Evolutionary conservation across 2,113 vertebrate species (phyloP).

Genomic region (Chaenogobius annularis): DNA sequence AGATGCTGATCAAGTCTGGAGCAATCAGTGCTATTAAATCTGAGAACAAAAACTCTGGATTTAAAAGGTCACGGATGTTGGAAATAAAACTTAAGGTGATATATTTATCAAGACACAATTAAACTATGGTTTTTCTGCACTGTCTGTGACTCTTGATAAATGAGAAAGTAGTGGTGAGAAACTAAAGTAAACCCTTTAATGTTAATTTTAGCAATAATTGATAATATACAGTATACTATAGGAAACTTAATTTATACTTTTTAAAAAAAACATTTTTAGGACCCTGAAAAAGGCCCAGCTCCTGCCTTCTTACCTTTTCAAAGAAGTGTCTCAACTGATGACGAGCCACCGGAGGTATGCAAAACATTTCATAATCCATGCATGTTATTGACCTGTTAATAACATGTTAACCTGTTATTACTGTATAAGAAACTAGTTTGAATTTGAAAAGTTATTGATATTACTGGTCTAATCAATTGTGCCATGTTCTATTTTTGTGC

Average conservation of each 20-base stretch:
- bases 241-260: too few species aligned
- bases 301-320: conserved; percentile 91
- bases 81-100: conserved; percentile 90
- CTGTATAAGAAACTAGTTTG: not conserved
- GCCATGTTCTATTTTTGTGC: conserved; percentile 27
- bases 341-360: conserved; percentile 83
- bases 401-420: too few species aligned
- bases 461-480: not conserved
- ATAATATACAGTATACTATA: not conserved
- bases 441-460: not conserved
- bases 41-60: conserved; percentile 92
- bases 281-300: conserved; percentile 86
- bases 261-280: conserved; percentile 62
- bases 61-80: conserved; percentile 89
- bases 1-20: conserved; percentile 91
- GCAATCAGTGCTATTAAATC: conserved; percentile 93
- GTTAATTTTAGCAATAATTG: not conserved
- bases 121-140: not conserved
- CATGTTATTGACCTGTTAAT: not conserved
- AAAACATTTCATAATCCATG: not conserved
- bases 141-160: not conserved
- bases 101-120: not conserved
- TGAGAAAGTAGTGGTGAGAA: not conserved
- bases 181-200: not conserved
- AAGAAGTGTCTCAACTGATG: conserved; percentile 87